phyloP scores from a whole-genome alignment of 2,888 invertebrate genomes.

The Coronaproctus castanopsis region DNA sequence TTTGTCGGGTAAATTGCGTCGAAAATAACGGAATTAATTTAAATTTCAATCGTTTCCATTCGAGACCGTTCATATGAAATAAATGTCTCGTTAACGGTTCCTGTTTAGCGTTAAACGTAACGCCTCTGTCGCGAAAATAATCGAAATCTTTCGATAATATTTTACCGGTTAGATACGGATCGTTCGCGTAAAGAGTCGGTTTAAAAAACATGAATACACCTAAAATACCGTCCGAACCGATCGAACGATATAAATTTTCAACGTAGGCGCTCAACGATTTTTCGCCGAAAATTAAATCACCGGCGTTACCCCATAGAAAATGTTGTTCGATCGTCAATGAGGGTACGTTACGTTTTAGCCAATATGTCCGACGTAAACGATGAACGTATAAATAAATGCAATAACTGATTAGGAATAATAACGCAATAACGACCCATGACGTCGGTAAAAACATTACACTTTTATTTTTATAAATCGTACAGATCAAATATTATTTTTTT shows the following conservation, averaged over 20 bases:
- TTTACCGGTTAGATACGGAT: neutral
- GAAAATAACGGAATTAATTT: constrained; percentile 8
- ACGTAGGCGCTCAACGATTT: constrained; percentile 32
- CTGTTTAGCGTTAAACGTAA: constrained; percentile 2
- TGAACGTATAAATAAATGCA: too few relatives aligned
- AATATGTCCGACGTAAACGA: constrained; percentile 1
- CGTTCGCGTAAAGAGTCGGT: constrained; percentile 8
- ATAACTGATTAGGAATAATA: too few relatives aligned
- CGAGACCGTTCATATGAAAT: constrained; percentile 8
- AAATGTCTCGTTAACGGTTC: constrained; percentile 9
- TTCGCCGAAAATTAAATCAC: constrained; percentile 28
- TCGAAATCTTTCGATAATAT: constrained; percentile 4
- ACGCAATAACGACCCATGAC: too few relatives aligned
- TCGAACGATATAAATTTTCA: constrained; percentile 29
- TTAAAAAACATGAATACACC: constrained; percentile 10
- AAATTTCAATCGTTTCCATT: constrained; percentile 1
- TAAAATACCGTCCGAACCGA: constrained; percentile 18
- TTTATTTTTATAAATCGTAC: too few relatives aligned
- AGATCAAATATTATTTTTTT: too few relatives aligned
- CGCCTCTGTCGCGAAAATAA: constrained; percentile 5
- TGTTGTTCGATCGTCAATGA: constrained; percentile 4
- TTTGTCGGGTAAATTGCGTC: neutral
- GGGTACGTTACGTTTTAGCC: constrained; percentile 2
- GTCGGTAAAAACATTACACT: too few relatives aligned
- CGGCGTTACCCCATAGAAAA: constrained; percentile 32